Evolutionary conservation across 2,113 vertebrate genomes (phyloP), one percentile per base, ranked within the genome.

Genomic region (Rhea americana): DNA sequence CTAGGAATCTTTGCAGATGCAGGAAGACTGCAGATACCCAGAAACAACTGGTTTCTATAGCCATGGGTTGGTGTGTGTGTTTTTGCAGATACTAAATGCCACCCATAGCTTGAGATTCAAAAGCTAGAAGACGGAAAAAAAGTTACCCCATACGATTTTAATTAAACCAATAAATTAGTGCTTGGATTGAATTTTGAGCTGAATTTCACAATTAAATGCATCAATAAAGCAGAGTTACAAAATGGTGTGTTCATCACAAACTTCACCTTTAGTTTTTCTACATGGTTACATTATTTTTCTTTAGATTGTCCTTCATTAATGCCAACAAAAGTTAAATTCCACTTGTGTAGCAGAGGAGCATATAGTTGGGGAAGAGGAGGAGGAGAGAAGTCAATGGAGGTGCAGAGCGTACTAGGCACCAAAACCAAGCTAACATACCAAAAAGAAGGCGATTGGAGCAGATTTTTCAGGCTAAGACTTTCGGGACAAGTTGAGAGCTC

Each of bases 171-270:
- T 22, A 28, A 32, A 10, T 25, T 2, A 15, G 2, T 1, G 43
- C 56, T 48, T 47, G 15, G 5, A 32, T 9, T 22, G n/a, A 28
- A n/a, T 8, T 18, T 11, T 3, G 18, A 39, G 18, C 51, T 3
- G 3, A 4, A 9, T 10, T 11, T 32, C 47, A 13, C 20, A 4
- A 14, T n/a, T 3, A 41, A 82, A 63, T 1, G 9, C 32, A 26
- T 56, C 82, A 56, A 83, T 75, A 82, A 89, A 89, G 87, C 87
- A 89, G 78, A 89, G 51, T n/a, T 56, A 19, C 32, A 18, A n/a
- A 32, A 5, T 2, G 9, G 25, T 30, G 39, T 43, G n/a, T 50
- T 63, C 41, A 24, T 50, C 30, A 35, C 45, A 4, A n/a, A 17
- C 32, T 45, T n/a, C 18, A 35, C 37, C 37, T 25, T 32, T 6